phyloP scores from a whole-genome alignment of 2,888 invertebrate genomes.

The Callosobruchus maculatus region DNA sequence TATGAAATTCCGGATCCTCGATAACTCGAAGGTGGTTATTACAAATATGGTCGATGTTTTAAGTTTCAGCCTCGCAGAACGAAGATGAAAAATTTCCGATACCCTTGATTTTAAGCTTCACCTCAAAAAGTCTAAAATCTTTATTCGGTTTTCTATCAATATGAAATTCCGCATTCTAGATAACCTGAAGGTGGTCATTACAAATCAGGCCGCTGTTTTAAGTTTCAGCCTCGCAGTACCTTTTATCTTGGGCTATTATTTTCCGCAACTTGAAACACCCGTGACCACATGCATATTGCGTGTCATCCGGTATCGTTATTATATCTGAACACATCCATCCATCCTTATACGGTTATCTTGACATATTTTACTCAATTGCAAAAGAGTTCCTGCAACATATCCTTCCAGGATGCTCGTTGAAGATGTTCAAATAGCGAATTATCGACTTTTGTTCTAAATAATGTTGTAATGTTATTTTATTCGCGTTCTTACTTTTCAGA shows the following conservation, averaged over 20 bases:
- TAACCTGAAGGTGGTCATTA: too few relatives aligned
- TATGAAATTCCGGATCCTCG: too few relatives aligned
- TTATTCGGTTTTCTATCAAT: too few relatives aligned
- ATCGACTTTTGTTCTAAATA: not conserved
- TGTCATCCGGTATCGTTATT: not conserved
- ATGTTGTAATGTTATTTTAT: not conserved
- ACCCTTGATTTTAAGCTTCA: too few relatives aligned
- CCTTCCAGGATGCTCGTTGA: not conserved
- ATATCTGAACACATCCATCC: not conserved
- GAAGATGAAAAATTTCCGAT: too few relatives aligned
- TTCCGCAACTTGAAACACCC: not conserved
- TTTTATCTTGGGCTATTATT: not conserved
- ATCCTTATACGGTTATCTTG: not conserved
- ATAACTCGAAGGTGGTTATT: too few relatives aligned
- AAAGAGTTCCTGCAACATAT: not conserved
- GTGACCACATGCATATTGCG: not conserved
- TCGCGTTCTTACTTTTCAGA: not conserved
- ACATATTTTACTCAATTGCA: not conserved
- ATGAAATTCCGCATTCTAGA: too few relatives aligned
- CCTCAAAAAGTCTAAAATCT: too few relatives aligned
- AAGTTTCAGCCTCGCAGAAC: too few relatives aligned
- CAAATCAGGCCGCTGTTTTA: too few relatives aligned
- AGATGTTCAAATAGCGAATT: not conserved
- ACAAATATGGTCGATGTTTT: too few relatives aligned
- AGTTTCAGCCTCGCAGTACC: too few relatives aligned